A percentile compares a stretch with the other conserved stretches of the same genome.
Evolutionary conservation across 2,888 invertebrate genomes (phyloP).

Genomic region (Ophion obscuratus): DNA sequence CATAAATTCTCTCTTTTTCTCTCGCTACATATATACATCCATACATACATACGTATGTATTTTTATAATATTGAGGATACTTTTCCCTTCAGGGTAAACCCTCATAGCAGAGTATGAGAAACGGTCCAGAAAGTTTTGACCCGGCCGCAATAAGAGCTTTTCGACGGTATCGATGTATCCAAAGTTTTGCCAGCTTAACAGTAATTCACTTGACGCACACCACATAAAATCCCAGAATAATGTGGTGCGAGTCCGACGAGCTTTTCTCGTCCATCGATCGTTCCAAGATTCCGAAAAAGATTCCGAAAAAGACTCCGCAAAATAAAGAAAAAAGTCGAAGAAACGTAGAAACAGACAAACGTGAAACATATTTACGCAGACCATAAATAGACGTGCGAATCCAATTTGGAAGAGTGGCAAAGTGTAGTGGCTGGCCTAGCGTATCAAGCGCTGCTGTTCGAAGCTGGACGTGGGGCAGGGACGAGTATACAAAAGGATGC

Average conservation of each 20-base stretch:
- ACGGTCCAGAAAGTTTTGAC: constrained; percentile 40
- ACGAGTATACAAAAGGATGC: neutral
- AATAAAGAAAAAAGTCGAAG: neutral
- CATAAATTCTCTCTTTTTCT: constrained; percentile 23
- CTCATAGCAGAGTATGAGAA: constrained; percentile 16
- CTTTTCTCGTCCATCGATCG: neutral
- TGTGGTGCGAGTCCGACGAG: neutral
- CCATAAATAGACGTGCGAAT: constrained; percentile 15
- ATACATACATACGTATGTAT: too few species aligned
- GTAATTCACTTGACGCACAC: neutral
- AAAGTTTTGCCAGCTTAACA: neutral
- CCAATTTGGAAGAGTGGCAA: constrained; percentile 55
- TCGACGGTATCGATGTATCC: constrained; percentile 5
- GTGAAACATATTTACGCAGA: neutral
- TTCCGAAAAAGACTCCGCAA: neutral
- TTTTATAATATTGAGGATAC: constrained; percentile 18
- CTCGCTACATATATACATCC: neutral
- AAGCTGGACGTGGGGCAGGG: neutral
- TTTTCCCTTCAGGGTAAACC: constrained; percentile 8
- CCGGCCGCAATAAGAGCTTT: constrained; percentile 7
- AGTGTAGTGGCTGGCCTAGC: constrained; percentile 11
- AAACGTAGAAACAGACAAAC: neutral
- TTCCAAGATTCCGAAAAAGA: neutral
- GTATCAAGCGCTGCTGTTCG: neutral
- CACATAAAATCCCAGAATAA: neutral